Base-by-base conservation (phyloP, 2,888 invertebrate species). In the Tinea pellionella region DNA sequence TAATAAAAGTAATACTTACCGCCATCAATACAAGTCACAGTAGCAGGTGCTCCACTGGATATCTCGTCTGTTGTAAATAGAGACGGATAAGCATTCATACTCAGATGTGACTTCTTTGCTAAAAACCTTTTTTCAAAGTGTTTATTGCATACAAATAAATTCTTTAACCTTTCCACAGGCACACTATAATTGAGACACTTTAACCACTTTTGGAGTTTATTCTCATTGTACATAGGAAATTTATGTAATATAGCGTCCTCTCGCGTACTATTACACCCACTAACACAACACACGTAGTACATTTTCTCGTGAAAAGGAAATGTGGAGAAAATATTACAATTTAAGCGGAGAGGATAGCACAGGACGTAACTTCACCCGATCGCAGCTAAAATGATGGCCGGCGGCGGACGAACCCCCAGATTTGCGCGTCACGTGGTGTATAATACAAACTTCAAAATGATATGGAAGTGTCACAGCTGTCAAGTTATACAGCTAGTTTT, bases 241-340 rank as follows among this genome's bases (percentile, higher is more conserved):
- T 61, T 59, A 37, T 61, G 61, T 53, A 61, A 58, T 16, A 59
- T 41, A 61, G 53, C 59, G 59, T 59, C 37, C 61, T 51, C 42
- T 61, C 59, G 59, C 59, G 59, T 30, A 61, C 53, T 61, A 12
- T 42, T 51, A 59, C 59, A 61, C 37, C 61, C 61, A 30, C 51
- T 47, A 11, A 61, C 59, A 61, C 61, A 59, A 24, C 61, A 61
- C 32, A 59, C 59, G 41, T 51, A 57, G 18, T 61, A 59, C 61
- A 61, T 61, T 51, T 51, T 51, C 12, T 6, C 11, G 16, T 16
- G 42, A 12, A 42, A 42, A 42, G 12, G 12, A 42, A 42, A 42
- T n/a, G 8, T 42, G 8, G 13, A 42, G 42, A n/a, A 42, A 42
- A 42, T 42, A 42, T 42, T 42, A 42, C 42, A 42, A n/a, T 42